These are phyloP conservation scores for Anastrepha ludens DNA, from an alignment of 1,140 invertebrate genomes.

Conservation along the genomic window DNA sequence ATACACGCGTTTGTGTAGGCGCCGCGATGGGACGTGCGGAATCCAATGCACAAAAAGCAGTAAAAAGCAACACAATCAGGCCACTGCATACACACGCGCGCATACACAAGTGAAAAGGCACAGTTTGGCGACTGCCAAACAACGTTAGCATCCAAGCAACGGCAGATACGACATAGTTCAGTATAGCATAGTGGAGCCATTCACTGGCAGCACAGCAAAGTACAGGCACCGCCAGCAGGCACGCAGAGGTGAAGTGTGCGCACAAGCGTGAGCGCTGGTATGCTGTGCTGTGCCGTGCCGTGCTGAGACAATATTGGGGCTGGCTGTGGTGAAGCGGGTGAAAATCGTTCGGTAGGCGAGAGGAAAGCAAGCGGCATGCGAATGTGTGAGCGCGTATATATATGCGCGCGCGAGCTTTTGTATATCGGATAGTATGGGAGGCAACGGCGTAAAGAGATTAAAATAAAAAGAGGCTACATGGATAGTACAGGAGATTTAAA, in stretches of 20 bases:
- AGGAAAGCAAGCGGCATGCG: neutral
- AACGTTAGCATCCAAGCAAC: slow-evolving; percentile 2
- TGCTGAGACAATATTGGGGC: neutral
- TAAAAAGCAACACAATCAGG: neutral
- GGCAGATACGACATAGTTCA: slow-evolving; percentile 10
- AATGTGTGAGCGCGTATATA: neutral
- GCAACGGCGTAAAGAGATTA: neutral
- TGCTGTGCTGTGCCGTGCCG: neutral
- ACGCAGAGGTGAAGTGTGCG: slow-evolving; percentile 13
- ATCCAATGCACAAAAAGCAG: slow-evolving; percentile 19
- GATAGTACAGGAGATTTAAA: slow-evolving; percentile 23
- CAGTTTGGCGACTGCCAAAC: slow-evolving; percentile 14
- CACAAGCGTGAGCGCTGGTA: slow-evolving; percentile 1
- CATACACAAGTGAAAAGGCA: neutral
- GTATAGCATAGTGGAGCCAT: neutral
- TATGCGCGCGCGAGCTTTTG: neutral
- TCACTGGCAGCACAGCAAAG: neutral
- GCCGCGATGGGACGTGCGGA: neutral
- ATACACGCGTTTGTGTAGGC: slow-evolving; percentile 10
- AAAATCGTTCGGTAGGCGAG: neutral
- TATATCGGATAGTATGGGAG: neutral
- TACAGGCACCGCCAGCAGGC: neutral
- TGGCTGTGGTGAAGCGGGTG: neutral
- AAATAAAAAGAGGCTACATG: slow-evolving; percentile 31
- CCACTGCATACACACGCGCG: neutral